A percentile compares a stretch with the other conserved stretches of the same genome.
These are phyloP conservation scores for Cololabis saira DNA, from an alignment of 2,113 vertebrate species.

Conservation along the genomic window DNA sequence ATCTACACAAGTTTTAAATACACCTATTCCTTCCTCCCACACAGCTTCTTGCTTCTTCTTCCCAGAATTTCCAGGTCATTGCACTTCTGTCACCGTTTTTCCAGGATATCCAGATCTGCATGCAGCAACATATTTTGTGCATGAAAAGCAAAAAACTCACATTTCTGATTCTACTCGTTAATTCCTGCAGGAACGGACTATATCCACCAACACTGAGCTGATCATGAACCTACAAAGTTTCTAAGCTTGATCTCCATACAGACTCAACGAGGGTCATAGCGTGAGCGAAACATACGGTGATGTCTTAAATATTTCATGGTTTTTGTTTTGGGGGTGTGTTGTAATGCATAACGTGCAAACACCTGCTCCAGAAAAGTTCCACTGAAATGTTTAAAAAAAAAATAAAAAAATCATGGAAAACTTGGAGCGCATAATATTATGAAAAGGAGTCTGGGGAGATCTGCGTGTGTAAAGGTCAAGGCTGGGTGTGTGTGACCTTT, in stretches of 20 bases:
- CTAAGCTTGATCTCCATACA: too few relatives aligned
- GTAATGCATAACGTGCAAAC: not conserved
- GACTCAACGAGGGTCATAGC: too few relatives aligned
- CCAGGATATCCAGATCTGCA: not conserved
- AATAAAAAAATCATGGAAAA: too few relatives aligned
- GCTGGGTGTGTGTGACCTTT: too few relatives aligned
- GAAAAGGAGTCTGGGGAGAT: too few relatives aligned
- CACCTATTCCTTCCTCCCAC: not conserved
- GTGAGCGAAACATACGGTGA: too few relatives aligned
- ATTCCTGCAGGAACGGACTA: not conserved
- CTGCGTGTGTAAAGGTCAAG: too few relatives aligned
- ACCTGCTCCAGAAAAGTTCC: too few relatives aligned
- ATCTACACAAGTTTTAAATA: not conserved
- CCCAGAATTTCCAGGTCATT: not conserved
- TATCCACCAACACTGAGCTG: not conserved
- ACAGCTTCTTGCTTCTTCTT: not conserved
- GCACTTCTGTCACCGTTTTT: not conserved
- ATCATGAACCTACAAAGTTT: not conserved
- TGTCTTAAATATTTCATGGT: too few relatives aligned
- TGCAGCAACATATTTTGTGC: not conserved
- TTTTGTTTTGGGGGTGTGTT: too few relatives aligned
- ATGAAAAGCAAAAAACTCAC: not conserved
- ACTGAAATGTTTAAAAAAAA: too few relatives aligned
- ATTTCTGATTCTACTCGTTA: not conserved
- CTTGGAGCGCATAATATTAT: too few relatives aligned